Conservation (phyloP, 2,113 vertebrate species). For the Gobio gobio region DNA sequence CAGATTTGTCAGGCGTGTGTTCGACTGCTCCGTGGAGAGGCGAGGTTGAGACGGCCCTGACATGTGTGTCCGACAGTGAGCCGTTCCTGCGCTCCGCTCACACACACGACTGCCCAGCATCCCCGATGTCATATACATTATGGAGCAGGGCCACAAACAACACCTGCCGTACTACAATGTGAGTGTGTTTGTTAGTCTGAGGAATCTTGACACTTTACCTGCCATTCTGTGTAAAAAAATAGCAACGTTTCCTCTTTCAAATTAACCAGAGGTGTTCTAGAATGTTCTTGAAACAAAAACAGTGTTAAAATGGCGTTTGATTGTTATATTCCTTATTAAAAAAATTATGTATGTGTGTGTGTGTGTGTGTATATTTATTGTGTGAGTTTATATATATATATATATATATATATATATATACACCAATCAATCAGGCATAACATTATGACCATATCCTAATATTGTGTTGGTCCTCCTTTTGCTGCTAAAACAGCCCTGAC, state of each 20-base stretch:
- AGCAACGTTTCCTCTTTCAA: background rate
- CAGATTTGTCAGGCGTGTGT: constrained; percentile 71
- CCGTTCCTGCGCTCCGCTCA: constrained; percentile 69
- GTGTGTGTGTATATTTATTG: too few relatives aligned
- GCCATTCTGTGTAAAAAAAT: background rate
- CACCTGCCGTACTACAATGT: constrained; percentile 63
- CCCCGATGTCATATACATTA: constrained; percentile 75
- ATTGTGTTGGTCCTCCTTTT: too few relatives aligned
- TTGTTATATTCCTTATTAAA: too few relatives aligned
- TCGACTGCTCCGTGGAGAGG: constrained; percentile 64
- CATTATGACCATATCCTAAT: too few relatives aligned
- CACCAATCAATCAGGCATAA: too few relatives aligned
- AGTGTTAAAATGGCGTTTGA: background rate
- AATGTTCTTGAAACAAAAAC: background rate
- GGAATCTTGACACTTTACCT: background rate
- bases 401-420: too few relatives aligned
- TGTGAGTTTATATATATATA: too few relatives aligned
- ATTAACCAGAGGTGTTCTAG: background rate
- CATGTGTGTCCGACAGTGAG: constrained; percentile 75
- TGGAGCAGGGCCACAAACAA: constrained; percentile 71
- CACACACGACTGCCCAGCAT: constrained; percentile 73
- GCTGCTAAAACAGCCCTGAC: too few relatives aligned
- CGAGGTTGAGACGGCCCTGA: constrained; percentile 66
- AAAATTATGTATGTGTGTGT: too few relatives aligned
- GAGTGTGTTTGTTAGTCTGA: constrained; percentile 24